Evolutionary conservation across 2,888 invertebrate species (phyloP).

Genomic region (Meghimatium bilineatum): DNA sequence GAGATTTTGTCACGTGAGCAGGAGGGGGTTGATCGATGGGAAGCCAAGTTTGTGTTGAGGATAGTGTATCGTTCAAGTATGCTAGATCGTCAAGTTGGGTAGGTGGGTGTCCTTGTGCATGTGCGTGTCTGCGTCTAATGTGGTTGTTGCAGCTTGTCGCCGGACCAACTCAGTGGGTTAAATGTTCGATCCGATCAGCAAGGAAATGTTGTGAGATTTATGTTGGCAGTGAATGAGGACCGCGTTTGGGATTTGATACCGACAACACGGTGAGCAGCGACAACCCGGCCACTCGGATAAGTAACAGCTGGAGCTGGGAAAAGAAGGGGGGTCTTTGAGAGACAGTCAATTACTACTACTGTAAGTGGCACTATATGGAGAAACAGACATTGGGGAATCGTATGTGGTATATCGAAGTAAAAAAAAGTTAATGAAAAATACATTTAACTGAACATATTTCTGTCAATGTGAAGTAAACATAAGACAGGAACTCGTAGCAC

Average conservation of each 20-base stretch:
- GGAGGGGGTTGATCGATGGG: slow-evolving; percentile 10
- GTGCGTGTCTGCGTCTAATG: neutral
- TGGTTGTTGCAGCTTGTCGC: neutral
- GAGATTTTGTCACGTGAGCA: neutral
- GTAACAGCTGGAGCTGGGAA: neutral
- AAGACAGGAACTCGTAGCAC: too few species aligned
- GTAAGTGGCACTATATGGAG: neutral
- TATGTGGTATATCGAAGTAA: too few species aligned
- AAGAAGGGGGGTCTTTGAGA: neutral
- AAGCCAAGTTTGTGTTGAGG: neutral
- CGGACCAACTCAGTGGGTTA: neutral
- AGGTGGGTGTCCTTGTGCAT: neutral
- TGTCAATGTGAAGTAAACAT: too few species aligned
- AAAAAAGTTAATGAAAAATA: too few species aligned
- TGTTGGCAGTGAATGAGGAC: neutral
- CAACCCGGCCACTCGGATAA: neutral
- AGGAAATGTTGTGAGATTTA: neutral
- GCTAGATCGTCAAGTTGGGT: neutral
- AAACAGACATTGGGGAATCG: too few species aligned
- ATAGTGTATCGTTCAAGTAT: neutral
- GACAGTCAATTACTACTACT: neutral
- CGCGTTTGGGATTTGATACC: neutral
- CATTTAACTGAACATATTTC: too few species aligned
- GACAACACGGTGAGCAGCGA: neutral
- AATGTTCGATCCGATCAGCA: neutral